Evolutionary conservation across 1,140 invertebrate genomes (phyloP).

Genomic region (Venturia canescens): DNA sequence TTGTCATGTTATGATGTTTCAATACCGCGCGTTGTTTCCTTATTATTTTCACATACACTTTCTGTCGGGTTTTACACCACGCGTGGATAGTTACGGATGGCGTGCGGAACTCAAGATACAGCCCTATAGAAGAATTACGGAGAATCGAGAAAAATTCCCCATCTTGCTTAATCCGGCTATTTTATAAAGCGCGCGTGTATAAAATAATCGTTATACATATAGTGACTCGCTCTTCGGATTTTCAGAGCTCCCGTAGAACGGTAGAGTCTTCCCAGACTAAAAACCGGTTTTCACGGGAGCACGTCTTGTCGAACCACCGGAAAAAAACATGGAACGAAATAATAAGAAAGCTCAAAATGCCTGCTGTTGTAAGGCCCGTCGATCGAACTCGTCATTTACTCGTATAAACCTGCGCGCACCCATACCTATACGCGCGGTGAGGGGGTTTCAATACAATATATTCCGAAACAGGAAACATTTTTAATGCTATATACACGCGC

Average conservation of each 20-base stretch:
- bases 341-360: slow-evolving; percentile 21
- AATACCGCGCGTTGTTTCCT: too few relatives aligned
- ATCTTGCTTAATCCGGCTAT: slow-evolving; percentile 4
- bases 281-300: slow-evolving; percentile 17
- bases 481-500: not conserved
- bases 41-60: too few relatives aligned
- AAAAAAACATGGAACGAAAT: not conserved
- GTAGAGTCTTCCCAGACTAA: not conserved
- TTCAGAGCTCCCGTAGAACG: not conserved
- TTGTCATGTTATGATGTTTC: too few relatives aligned
- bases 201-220: too few relatives aligned
- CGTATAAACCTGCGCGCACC: too few relatives aligned
- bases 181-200: not conserved
- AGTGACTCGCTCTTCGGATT: not conserved
- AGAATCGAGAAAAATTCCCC: not conserved
- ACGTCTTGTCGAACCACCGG: not conserved
- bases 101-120: too few relatives aligned
- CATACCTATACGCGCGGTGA: too few relatives aligned
- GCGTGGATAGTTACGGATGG: too few relatives aligned
- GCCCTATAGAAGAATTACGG: too few relatives aligned
- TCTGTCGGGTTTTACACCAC: too few relatives aligned
- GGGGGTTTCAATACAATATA: not conserved
- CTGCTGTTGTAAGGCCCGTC: not conserved
- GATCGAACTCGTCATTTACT: too few relatives aligned
- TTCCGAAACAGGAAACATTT: not conserved